Evolutionary conservation across 2,113 vertebrate species (phyloP).

Genomic region (Ploceus nigricollis): DNA sequence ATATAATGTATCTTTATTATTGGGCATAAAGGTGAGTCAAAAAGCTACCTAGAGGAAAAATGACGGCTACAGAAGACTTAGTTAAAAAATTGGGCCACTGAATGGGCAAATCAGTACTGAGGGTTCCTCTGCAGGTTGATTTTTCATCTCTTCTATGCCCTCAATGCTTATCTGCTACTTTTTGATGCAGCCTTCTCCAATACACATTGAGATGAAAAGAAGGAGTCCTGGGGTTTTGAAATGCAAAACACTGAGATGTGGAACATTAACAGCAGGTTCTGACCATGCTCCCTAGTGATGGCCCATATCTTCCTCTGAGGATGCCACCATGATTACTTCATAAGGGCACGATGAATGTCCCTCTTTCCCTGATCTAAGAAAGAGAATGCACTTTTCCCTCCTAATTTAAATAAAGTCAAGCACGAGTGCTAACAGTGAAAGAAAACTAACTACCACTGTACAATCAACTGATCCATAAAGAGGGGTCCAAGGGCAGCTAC

Average conservation of each 20-base stretch:
- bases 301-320: not conserved
- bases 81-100: not conserved
- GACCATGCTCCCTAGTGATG: not conserved
- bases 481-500: not conserved
- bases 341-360: not conserved
- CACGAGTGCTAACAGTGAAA: not conserved
- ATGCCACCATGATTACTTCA: not conserved
- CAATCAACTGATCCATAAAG: not conserved
- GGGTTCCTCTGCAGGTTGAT: not conserved
- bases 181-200: conserved; percentile 31
- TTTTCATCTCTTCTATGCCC: not conserved
- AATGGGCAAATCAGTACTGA: not conserved
- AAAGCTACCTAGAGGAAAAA: not conserved
- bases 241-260: conserved; percentile 26
- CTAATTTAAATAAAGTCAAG: not conserved
- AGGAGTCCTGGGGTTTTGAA: conserved; percentile 46
- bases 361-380: not conserved
- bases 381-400: not conserved
- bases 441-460: not conserved
- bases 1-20: not conserved
- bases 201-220: not conserved
- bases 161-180: conserved; percentile 48
- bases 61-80: not conserved
- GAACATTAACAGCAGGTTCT: conserved; percentile 38
- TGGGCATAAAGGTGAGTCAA: not conserved